Evolutionary conservation across 1,140 invertebrate species (phyloP).

Genomic region (Ceratoteleas bidentatus): DNA sequence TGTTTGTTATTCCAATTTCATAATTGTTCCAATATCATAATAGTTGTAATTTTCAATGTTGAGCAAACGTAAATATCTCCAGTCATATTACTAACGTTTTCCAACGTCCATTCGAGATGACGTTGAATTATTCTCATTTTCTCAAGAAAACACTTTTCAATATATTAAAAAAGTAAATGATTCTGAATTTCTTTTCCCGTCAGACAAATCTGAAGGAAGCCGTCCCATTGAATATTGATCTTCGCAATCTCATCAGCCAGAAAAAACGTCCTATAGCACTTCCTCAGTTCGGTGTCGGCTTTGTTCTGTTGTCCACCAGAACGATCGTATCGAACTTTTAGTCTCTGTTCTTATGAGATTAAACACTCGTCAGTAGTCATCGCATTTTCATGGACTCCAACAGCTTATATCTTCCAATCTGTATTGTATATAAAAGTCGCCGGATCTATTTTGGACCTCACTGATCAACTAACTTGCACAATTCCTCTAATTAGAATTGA

Average conservation of each 20-base stretch:
- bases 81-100: too few relatives aligned
- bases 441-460: slow-evolving; percentile 25
- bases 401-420: slow-evolving; percentile 24
- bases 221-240: slow-evolving; percentile 29
- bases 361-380: slow-evolving; percentile 25
- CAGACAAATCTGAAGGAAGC: background rate
- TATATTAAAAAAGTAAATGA: too few relatives aligned
- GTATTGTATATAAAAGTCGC: slow-evolving; percentile 45
- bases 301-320: slow-evolving; percentile 18
- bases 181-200: background rate
- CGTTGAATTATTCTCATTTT: too few relatives aligned
- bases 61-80: too few relatives aligned
- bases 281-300: slow-evolving; percentile 24
- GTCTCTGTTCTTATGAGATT: slow-evolving; percentile 38
- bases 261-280: slow-evolving; percentile 29
- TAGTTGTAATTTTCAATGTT: too few relatives aligned
- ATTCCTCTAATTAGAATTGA: slow-evolving; percentile 49
- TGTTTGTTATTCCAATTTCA: too few relatives aligned
- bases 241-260: background rate
- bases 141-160: too few relatives aligned
- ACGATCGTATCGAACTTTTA: slow-evolving; percentile 39
- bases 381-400: background rate
- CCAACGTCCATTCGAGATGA: too few relatives aligned
- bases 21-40: too few relatives aligned
- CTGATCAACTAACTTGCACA: slow-evolving; percentile 32